A percentile compares a stretch with the other conserved stretches of the same genome.
Conservation (phyloP, 2,888 invertebrate species). For the Caenorhabditis auriculariae region DNA sequence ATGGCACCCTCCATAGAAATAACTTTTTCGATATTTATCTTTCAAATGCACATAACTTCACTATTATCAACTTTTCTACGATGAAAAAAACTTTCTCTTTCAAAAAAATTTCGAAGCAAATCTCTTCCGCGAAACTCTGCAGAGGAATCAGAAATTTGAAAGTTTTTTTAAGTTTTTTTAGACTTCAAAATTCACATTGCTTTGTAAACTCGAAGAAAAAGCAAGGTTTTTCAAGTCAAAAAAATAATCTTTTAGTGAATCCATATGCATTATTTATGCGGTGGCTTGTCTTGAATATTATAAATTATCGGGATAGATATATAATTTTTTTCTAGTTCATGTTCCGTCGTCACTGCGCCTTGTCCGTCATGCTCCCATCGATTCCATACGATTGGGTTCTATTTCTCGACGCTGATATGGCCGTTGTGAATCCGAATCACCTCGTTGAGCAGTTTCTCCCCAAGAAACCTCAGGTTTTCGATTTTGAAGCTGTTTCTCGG, state of each 20-base stretch:
- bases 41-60: too few relatives aligned
- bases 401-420: conserved; percentile 43
- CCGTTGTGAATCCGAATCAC: conserved; percentile 38
- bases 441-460: conserved; percentile 46
- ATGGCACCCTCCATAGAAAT: not conserved
- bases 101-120: too few relatives aligned
- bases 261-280: too few relatives aligned
- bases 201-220: not conserved
- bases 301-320: too few relatives aligned
- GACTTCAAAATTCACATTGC: too few relatives aligned
- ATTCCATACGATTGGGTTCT: conserved; percentile 26
- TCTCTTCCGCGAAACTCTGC: too few relatives aligned
- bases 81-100: too few relatives aligned
- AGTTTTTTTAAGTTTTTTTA: too few relatives aligned
- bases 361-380: conserved; percentile 13
- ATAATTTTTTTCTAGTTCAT: conserved; percentile 30
- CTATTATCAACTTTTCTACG: too few relatives aligned
- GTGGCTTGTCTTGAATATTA: too few relatives aligned
- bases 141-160: too few relatives aligned
- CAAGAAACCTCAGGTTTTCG: conserved; percentile 6
- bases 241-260: not conserved
- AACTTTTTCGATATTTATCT: too few relatives aligned
- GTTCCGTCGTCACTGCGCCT: conserved; percentile 39
- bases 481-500: not conserved
- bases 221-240: not conserved